phyloP scores from a whole-genome alignment of 2,888 invertebrate species.

The Copidosoma aretas region DNA sequence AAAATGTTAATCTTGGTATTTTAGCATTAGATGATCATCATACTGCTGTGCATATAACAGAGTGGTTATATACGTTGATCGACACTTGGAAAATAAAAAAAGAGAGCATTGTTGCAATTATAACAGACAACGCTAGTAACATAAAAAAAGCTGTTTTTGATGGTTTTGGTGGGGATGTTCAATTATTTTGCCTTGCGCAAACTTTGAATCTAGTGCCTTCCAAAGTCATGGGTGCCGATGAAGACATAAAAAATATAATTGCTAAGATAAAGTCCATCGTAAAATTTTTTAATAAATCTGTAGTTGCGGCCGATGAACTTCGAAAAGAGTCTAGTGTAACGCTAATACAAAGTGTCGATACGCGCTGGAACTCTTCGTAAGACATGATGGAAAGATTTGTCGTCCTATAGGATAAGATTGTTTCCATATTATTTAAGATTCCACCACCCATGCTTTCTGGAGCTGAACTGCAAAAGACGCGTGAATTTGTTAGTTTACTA shows the following conservation, averaged over 20 bases:
- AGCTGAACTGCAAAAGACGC: too few relatives aligned
- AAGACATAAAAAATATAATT: constrained; percentile 31
- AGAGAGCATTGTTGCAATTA: constrained; percentile 37
- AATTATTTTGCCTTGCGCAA: constrained; percentile 44
- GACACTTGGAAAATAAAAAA: constrained; percentile 41
- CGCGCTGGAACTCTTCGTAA: constrained; percentile 47
- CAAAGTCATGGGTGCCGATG: constrained; percentile 30
- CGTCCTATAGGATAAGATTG: too few relatives aligned
- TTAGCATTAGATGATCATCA: constrained; percentile 39
- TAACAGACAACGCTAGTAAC: constrained; percentile 45
- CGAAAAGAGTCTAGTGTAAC: constrained; percentile 28
- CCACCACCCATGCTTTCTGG: too few relatives aligned
- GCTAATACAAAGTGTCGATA: constrained; percentile 42
- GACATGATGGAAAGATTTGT: too few relatives aligned
- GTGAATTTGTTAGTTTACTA: too few relatives aligned
- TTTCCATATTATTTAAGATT: too few relatives aligned
- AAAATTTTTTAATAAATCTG: constrained; percentile 43
- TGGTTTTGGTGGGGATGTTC: constrained; percentile 39
- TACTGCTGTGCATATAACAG: constrained; percentile 38
- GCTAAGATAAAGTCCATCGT: constrained; percentile 43
- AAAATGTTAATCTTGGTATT: constrained; percentile 39
- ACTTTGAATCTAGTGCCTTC: constrained; percentile 43
- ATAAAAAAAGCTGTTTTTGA: constrained; percentile 41
- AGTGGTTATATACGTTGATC: constrained; percentile 31
- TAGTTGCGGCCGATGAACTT: constrained; percentile 39